Percentiles rank a stretch among this genome's conserved stretches.
Evolutionary conservation across 2,888 invertebrate genomes (phyloP).

Genomic region (Hesperia comma): DNA sequence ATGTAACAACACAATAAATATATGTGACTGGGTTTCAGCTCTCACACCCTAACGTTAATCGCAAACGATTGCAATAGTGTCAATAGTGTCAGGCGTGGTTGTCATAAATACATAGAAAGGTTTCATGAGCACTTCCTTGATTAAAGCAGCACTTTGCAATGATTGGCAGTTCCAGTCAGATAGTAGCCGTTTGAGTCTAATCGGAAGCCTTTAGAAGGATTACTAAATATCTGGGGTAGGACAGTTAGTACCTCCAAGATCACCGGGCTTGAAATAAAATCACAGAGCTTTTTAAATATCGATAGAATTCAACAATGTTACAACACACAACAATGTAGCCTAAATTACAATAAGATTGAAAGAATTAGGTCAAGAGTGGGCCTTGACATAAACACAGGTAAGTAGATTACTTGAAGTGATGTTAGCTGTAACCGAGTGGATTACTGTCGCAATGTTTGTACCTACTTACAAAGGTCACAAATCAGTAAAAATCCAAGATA

Average conservation of each 20-base stretch:
- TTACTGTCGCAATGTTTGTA: background rate
- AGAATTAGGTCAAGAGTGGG: constrained; percentile 4
- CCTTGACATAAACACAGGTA: background rate
- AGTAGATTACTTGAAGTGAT: constrained; percentile 6
- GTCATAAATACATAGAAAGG: background rate
- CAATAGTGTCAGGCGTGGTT: background rate
- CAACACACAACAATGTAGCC: background rate
- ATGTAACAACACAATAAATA: constrained; percentile 34
- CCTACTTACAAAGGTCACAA: no score
- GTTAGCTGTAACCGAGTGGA: background rate
- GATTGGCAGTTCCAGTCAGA: no score
- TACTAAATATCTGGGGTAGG: no score
- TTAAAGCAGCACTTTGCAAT: no score
- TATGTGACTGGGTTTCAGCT: background rate
- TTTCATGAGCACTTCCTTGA: background rate
- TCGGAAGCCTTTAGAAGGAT: no score
- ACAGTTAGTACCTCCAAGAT: no score
- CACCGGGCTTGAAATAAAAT: no score
- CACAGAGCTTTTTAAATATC: background rate
- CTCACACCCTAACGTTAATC: constrained; percentile 7
- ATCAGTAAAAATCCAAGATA: no score
- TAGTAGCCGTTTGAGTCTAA: no score
- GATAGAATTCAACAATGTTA: background rate
- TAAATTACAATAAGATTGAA: background rate
- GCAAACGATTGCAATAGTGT: background rate